Percentiles rank a stretch among this genome's conserved stretches.
Evolutionary conservation across 2,888 invertebrate genomes (phyloP).

Genomic region (Phaonia tiefii): DNA sequence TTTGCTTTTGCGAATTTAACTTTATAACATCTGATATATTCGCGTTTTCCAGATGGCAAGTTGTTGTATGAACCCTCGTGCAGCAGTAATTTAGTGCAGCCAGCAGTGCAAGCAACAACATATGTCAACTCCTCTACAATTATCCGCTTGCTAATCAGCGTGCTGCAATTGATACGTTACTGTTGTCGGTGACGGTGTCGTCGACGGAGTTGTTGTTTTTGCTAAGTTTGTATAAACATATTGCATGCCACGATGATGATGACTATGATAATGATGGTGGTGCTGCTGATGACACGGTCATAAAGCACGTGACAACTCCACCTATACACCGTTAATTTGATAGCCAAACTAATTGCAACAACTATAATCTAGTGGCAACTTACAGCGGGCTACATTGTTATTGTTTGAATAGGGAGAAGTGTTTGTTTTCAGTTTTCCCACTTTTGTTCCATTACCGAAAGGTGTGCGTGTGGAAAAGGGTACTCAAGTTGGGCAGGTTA

Average conservation of each 20-base stretch:
- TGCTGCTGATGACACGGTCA: constrained; percentile 44
- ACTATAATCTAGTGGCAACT: constrained; percentile 34
- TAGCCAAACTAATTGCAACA: constrained; percentile 23
- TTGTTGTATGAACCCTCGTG: constrained; percentile 28
- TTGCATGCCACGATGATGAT: constrained; percentile 2
- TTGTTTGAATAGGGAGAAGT: constrained; percentile 38
- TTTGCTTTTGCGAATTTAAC: too few relatives aligned
- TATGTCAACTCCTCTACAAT: constrained; percentile 64
- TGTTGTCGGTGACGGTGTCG: too few relatives aligned
- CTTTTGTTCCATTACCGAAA: neutral
- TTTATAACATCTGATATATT: too few relatives aligned
- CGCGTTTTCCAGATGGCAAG: too few relatives aligned
- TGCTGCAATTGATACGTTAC: constrained; percentile 6
- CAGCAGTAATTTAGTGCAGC: constrained; percentile 48
- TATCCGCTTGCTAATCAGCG: neutral
- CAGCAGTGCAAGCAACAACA: constrained; percentile 49
- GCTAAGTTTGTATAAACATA: constrained; percentile 25
- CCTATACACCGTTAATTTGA: constrained; percentile 61
- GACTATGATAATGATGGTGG: constrained; percentile 17
- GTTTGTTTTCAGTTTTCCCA: constrained; percentile 39
- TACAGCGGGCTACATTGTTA: constrained; percentile 19
- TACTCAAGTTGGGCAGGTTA: neutral
- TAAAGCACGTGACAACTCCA: constrained; percentile 70
- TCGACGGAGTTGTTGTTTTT: constrained; percentile 1
- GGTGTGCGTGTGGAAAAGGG: neutral